phyloP scores from a whole-genome alignment of 2,888 invertebrate genomes.

The Cyclophora punctaria region DNA sequence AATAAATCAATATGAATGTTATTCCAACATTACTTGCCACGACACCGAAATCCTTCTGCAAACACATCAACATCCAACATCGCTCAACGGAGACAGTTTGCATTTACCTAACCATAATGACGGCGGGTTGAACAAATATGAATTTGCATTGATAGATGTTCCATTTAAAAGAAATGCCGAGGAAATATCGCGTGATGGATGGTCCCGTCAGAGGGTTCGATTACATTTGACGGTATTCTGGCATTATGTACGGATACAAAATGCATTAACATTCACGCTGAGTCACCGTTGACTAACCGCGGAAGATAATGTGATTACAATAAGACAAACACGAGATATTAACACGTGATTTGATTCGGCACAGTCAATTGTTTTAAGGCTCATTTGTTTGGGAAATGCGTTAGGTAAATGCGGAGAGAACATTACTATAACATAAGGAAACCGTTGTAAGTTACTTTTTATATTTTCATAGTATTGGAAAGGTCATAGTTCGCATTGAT shows the following conservation, averaged over 20 bases:
- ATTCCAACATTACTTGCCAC: neutral
- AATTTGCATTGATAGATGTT: constrained; percentile 56
- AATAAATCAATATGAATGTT: neutral
- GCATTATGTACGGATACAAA: constrained; percentile 48
- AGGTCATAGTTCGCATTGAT: too few species aligned
- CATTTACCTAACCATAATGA: constrained; percentile 20
- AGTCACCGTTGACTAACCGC: constrained; percentile 42
- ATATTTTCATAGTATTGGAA: too few species aligned
- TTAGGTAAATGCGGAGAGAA: too few species aligned
- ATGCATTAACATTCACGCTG: constrained; percentile 66
- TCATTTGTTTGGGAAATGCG: too few species aligned
- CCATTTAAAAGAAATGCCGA: constrained; percentile 46
- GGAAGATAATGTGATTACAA: constrained; percentile 32
- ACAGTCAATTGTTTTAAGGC: too few species aligned
- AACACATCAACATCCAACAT: constrained; percentile 18
- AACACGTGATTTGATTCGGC: too few species aligned
- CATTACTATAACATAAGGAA: too few species aligned
- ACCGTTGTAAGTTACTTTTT: too few species aligned
- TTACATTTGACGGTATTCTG: constrained; percentile 58
- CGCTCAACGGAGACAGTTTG: constrained; percentile 20
- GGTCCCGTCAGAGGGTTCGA: constrained; percentile 41
- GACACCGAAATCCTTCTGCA: neutral
- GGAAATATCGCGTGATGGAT: constrained; percentile 60
- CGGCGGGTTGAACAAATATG: constrained; percentile 31
- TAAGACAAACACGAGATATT: too few species aligned